phyloP scores from a whole-genome alignment of 2,888 invertebrate genomes.

The Lapara coniferarum region DNA sequence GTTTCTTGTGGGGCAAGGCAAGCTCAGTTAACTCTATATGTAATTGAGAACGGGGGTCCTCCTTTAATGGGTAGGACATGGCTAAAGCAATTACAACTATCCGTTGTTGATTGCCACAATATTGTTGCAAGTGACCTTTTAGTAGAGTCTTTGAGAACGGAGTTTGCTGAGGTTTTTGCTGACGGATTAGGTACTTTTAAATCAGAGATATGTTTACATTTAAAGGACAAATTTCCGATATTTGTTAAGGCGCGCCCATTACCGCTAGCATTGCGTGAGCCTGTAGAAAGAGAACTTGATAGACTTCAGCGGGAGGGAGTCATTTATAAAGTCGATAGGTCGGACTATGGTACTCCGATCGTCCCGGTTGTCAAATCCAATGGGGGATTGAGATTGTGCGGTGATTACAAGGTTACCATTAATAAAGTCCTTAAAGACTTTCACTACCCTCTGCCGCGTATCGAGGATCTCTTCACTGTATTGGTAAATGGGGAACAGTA shows the following conservation, averaged over 20 bases:
- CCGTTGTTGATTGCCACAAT: no score
- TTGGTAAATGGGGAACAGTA: neutral
- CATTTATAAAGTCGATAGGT: slow-evolving; percentile 37
- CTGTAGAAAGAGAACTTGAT: slow-evolving; percentile 35
- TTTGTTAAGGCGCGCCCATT: slow-evolving; percentile 8
- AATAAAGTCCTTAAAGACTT: slow-evolving; percentile 37
- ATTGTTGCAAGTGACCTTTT: no score
- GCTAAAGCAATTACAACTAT: no score
- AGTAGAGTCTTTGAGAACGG: neutral
- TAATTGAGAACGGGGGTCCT: no score
- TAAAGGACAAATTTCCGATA: slow-evolving; percentile 20
- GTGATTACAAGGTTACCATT: slow-evolving; percentile 41
- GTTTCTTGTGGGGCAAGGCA: no score
- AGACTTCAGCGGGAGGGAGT: slow-evolving; percentile 37
- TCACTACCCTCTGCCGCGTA: no score
- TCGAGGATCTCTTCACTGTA: neutral
- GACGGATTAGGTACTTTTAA: neutral
- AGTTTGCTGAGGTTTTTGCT: neutral
- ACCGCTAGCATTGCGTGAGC: slow-evolving; percentile 15
- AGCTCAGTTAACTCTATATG: no score
- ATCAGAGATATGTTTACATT: neutral
- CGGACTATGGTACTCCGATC: slow-evolving; percentile 42
- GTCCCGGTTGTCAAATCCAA: slow-evolving; percentile 39
- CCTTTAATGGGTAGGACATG: no score
- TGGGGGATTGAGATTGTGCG: slow-evolving; percentile 38